A percentile compares a stretch with the other conserved stretches of the same genome.
These are phyloP conservation scores for Tolypeutes matacus DNA, from an alignment of 2,797 vertebrate genomes.

Conservation along the genomic window DNA sequence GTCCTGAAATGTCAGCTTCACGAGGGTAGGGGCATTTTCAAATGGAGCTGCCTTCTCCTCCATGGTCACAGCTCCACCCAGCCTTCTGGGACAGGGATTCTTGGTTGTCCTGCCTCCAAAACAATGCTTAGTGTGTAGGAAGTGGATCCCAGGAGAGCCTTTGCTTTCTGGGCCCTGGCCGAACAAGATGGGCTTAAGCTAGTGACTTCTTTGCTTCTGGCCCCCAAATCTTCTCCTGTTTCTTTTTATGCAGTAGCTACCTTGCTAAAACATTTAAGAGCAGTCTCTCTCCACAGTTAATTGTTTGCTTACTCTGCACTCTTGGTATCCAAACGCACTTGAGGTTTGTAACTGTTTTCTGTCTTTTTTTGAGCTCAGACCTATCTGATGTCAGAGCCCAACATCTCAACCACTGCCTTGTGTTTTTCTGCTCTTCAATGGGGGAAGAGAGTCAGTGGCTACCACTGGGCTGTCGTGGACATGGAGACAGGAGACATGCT, in stretches of 20 bases:
- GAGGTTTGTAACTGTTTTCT: not conserved
- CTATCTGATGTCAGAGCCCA: not conserved
- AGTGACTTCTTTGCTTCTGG: conserved; percentile 16
- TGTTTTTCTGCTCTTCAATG: not conserved
- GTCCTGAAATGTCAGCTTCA: not conserved
- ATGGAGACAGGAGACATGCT: too few relatives aligned
- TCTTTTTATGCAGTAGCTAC: not conserved
- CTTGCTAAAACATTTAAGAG: not conserved
- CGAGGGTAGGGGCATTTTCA: not conserved
- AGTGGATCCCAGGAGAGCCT: not conserved
- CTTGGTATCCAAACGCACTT: not conserved
- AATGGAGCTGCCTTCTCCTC: not conserved
- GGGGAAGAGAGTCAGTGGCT: not conserved
- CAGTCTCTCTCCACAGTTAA: not conserved
- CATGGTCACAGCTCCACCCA: accelerated
- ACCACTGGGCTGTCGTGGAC: not conserved
- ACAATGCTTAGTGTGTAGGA: not conserved
- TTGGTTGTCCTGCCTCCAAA: not conserved
- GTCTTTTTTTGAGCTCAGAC: not conserved
- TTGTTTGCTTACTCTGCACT: too few relatives aligned
- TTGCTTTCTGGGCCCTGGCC: not conserved
- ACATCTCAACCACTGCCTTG: not conserved
- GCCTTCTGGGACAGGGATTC: not conserved
- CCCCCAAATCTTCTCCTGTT: not conserved
- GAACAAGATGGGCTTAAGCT: not conserved